Evolutionary conservation across 23 tunicate species (phyloP), one percentile per base, ranked within the genome.

Genomic region (Trididemnum nubilum): DNA sequence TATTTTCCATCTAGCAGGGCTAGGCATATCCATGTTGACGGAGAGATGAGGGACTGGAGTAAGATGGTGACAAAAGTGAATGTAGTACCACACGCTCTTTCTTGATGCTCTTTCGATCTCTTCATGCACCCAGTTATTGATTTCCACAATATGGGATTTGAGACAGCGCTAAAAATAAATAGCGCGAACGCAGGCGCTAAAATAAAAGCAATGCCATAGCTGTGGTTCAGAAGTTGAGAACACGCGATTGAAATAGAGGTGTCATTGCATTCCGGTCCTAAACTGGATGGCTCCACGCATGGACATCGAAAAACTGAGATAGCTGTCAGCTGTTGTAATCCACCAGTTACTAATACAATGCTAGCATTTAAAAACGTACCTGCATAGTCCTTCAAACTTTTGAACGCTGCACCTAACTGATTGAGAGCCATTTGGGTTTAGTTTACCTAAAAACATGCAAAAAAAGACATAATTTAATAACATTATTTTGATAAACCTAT

Each of bases 141-240:
- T 80, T 86, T 86, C 90, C 90, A 86, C 25, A 86, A 29, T 28
- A 64, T 70, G 21, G 85, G 90, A 36, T 32, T 79, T 0, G 85
- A 30, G 1, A 64, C 85, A 19, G 63, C 38, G 7, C 77, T 36
- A 57, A 86, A 72, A 2, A 86, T 33, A 61, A 79, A 86, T 29
- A 86, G 39, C 1, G 40, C 72, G 1, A 86, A 19, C 1, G 85
- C 85, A 0, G 90, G 90, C 4, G 73, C 74, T 37, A 72, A 22
- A n/a, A 86, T 79, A 49, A 70, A 80, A n/a, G 78, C 35, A 37
- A 85, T 25, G 1, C 67, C 67, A 24, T 61, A 61, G 3, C 67
- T 26, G n/a, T 12, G 5, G n/a, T 61, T 61, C 5, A 61, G 26
- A 21, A 5, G 5, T 61, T 61, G 67, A 12, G 28, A 22, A 61